Base-by-base conservation (phyloP, 1,140 invertebrate species). In the Caerostris darwini region DNA sequence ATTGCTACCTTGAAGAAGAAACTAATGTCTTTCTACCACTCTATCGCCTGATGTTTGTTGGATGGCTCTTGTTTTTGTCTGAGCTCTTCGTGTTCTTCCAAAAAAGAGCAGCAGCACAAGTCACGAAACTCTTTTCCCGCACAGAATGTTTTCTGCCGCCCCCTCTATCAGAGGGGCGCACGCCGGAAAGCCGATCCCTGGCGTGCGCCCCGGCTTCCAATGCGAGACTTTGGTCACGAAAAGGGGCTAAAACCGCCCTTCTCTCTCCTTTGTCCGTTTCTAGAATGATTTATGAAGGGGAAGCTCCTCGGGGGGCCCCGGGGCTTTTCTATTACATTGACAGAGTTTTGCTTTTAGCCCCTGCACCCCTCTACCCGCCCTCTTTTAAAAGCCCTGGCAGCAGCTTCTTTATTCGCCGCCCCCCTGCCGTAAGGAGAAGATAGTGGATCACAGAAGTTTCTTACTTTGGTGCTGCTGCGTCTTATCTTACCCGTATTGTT, bases 271-370 rank as follows among this genome's bases (percentile, higher is more conserved):
- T 88, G 86, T 88, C 86, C 86, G 86, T 88, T 61, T 59, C 10
- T 64, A 19, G 86, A 88, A 88, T 88, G 86, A 88, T 88, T 88
- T 88, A 88, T 88, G 86, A 88, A 88, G 86, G 53, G 86, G 86
- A 88, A 88, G 34, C 86, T 88, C 61, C 86, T 64, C 50, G 10
- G 83, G 86, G 86, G 86, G 86, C 56, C 54, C 34, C 50, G 34
- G 58, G 34, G 86, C 86, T 88, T 88, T 88, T 88, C 86, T 88
- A 88, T 88, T 88, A 88, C 50, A 64, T 19, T 59, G 86, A 88
- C 86, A 88, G 86, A 88, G 64, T 88, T 88, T 88, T 88, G 58
- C 86, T 88, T 88, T 88, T 88, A 88, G 86, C 59, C 86, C 14
- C 54, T 8, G n/a, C 57, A 17, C 57, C 59, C 10, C 59, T 12